phyloP scores from a whole-genome alignment of 2,888 invertebrate genomes.

The Andrena hattorfiana region DNA sequence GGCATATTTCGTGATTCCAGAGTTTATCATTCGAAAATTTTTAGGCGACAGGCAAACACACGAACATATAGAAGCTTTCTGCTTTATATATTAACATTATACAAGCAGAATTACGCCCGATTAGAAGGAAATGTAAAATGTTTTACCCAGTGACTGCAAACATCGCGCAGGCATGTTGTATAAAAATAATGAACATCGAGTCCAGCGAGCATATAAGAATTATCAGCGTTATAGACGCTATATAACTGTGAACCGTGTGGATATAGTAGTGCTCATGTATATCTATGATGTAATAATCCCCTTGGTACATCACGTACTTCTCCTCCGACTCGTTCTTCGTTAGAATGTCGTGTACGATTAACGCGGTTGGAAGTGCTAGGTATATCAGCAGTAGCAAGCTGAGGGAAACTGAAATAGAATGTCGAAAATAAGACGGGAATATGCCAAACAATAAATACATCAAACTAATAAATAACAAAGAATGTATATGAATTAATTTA shows the following conservation, averaged over 20 bases:
- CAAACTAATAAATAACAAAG: neutral
- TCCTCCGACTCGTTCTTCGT: neutral
- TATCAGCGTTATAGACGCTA: neutral
- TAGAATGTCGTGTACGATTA: neutral
- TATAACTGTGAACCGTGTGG: neutral
- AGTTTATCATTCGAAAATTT: no score
- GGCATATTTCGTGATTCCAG: no score
- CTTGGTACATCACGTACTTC: neutral
- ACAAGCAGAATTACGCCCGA: no score
- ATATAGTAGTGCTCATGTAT: neutral
- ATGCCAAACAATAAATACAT: neutral
- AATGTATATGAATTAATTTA: neutral
- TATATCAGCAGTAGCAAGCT: neutral
- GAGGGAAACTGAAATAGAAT: neutral
- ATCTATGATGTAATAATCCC: neutral
- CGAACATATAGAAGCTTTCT: no score
- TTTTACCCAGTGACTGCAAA: slow-evolving; percentile 4
- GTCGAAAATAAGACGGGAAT: neutral
- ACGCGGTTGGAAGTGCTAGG: neutral
- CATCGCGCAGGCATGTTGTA: neutral
- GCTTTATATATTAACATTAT: no score
- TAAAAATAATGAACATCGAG: slow-evolving; percentile 1
- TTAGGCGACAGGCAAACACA: no score
- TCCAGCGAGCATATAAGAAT: neutral
- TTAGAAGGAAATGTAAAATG: neutral